Evolutionary conservation across 2,113 vertebrate genomes (phyloP).

Genomic region (Platichthys stellatus): DNA sequence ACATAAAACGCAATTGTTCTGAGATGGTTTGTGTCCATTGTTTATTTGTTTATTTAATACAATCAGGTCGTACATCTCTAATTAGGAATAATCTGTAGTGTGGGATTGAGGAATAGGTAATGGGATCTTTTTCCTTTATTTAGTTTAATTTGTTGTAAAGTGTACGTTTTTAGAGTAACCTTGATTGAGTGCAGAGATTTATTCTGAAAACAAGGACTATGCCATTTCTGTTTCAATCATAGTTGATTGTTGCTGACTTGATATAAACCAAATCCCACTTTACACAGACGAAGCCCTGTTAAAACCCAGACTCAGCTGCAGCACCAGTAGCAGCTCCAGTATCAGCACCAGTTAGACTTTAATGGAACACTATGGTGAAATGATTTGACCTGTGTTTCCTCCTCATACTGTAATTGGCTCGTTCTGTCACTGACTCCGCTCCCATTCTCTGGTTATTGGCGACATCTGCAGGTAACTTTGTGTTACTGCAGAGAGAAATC

Average conservation of each 20-base stretch:
- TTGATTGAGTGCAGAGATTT: neutral
- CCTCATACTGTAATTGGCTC: neutral
- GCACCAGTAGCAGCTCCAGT: neutral
- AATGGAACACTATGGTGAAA: neutral
- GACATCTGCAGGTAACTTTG: conserved; percentile 45
- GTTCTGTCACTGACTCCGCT: neutral
- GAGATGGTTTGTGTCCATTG: too few species aligned
- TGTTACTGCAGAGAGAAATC: conserved; percentile 5
- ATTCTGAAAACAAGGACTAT: conserved; percentile 18
- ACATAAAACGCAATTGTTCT: conserved; percentile 20
- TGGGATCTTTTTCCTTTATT: too few species aligned
- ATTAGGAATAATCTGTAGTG: too few species aligned
- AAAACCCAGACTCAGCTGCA: neutral
- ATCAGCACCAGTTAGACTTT: too few species aligned
- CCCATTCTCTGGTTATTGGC: neutral
- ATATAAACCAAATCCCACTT: neutral
- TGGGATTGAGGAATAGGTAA: too few species aligned
- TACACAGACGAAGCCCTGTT: neutral
- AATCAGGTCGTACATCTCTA: too few species aligned
- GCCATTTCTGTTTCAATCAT: conserved; percentile 22
- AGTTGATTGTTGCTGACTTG: conserved; percentile 7
- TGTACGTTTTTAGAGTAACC: neutral
- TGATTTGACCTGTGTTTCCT: neutral
- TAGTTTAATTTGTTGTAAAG: too few species aligned
- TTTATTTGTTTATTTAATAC: too few species aligned